These are phyloP conservation scores for Torymus aiolomorphi DNA, from an alignment of 2,888 invertebrate genomes.

Conservation along the genomic window DNA sequence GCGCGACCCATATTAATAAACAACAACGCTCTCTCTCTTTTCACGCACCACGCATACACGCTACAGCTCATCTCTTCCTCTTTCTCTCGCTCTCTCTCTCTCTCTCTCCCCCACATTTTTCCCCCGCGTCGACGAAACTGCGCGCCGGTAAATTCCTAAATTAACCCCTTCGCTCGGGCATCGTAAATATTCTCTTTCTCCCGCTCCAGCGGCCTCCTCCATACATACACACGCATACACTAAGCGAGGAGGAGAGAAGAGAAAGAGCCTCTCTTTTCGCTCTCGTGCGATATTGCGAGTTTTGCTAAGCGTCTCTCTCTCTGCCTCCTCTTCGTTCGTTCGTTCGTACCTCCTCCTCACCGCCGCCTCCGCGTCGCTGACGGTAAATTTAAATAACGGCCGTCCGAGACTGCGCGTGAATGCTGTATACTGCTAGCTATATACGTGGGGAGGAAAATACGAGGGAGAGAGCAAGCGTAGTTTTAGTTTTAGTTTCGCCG, in stretches of 20 bases:
- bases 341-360: neutral
- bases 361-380: neutral
- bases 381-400: conserved; percentile 55
- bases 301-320: conserved; percentile 4
- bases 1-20: conserved; percentile 31
- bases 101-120: neutral
- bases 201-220: too few species aligned
- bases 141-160: conserved; percentile 47
- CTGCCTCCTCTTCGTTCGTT: neutral
- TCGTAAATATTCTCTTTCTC: conserved; percentile 51
- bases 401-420: conserved; percentile 22
- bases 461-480: conserved; percentile 6
- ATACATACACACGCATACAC: too few species aligned
- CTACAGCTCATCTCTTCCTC: neutral
- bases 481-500: conserved; percentile 41
- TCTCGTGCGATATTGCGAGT: conserved; percentile 27
- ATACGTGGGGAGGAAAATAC: neutral
- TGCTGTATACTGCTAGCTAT: neutral
- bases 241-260: neutral
- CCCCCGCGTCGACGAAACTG: conserved; percentile 18
- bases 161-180: conserved; percentile 47
- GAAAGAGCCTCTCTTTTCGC: conserved; percentile 34
- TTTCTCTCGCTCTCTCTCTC: neutral
- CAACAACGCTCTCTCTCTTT: conserved; percentile 9
- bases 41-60: neutral